Evolutionary conservation across 2,888 invertebrate genomes (phyloP), one percentile per base, ranked within the genome.

Genomic region (Panzeria rudis): DNA sequence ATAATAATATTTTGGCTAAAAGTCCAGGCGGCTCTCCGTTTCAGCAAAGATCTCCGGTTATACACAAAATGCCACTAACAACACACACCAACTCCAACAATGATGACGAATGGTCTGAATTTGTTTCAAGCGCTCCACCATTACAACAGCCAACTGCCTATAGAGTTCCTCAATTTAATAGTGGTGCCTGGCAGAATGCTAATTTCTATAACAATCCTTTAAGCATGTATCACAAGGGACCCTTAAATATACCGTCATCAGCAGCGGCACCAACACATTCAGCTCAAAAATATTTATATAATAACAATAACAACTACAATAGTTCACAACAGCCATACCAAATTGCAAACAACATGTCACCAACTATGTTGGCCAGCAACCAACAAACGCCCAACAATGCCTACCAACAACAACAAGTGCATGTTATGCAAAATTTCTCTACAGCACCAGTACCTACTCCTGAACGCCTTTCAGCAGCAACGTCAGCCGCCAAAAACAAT

Each of bases 71-170:
- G 17, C 15, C 38, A 35, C 25, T 35, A 66, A 6, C 64, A n/a
- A 17, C 47, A 78, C 20, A 52, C 15, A 83, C 20, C 13, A 79
- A 79, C 44, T 78, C 76, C 8, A 75, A 76, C 17, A 59, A 87
- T 86, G 94, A 94, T 32, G 94, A 94, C 78, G 94, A 94, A 86
- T 94, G 94, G 94, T 93, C 93, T 3, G 94, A 94, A 87, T 94
- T 94, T 89, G 93, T 94, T 6, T 94, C 94, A n/a, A 93, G 93
- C 87, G 91, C 92, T 11, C 92, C 93, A 3, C 47, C 92, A 7
- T 91, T 93, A 2, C 23, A 69, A 8, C 81, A 66, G 23, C 47
- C 83, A 20, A 9, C 59, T 4, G 20, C 73, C 52, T 83, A 80
- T 56, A 44, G 61, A 52, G 77, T 86, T 38, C 91, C 91, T 0